phyloP scores from a whole-genome alignment of 2,888 invertebrate genomes.

The Argyra leucocephala region DNA sequence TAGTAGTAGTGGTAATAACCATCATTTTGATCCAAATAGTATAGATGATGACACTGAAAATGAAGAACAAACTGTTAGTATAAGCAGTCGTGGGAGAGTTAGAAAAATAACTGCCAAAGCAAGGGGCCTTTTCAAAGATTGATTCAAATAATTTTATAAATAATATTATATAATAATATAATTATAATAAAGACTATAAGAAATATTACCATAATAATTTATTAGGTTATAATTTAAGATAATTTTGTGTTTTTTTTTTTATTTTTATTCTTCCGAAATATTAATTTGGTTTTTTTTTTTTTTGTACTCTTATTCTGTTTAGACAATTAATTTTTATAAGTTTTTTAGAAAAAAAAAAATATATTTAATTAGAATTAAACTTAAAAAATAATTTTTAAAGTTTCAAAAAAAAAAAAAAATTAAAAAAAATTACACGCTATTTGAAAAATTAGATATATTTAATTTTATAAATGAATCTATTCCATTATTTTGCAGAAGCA shows the following conservation, averaged over 20 bases:
- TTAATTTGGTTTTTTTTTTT: background rate
- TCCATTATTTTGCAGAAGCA: too few relatives aligned
- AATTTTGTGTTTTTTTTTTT: background rate
- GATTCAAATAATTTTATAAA: conserved; percentile 19
- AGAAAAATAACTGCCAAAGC: conserved; percentile 74
- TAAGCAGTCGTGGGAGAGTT: conserved; percentile 75
- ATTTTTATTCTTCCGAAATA: background rate
- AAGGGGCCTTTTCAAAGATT: conserved; percentile 51
- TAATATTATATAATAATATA: background rate
- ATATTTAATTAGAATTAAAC: too few relatives aligned
- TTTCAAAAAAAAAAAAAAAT: too few relatives aligned
- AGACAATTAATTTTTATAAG: too few relatives aligned
- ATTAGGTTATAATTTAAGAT: background rate
- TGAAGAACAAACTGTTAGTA: conserved; percentile 43
- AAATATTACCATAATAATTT: background rate
- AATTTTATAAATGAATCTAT: too few relatives aligned
- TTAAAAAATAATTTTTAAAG: too few relatives aligned
- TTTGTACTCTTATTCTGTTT: background rate
- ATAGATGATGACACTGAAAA: conserved; percentile 16
- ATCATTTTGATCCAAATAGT: conserved; percentile 7
- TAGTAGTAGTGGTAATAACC: conserved; percentile 7
- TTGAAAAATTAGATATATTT: too few relatives aligned
- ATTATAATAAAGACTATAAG: background rate
- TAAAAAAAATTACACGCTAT: too few relatives aligned
- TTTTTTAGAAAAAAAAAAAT: too few relatives aligned